Conservation (phyloP, 2,888 invertebrate species). For the Epinotia brunnichana region DNA sequence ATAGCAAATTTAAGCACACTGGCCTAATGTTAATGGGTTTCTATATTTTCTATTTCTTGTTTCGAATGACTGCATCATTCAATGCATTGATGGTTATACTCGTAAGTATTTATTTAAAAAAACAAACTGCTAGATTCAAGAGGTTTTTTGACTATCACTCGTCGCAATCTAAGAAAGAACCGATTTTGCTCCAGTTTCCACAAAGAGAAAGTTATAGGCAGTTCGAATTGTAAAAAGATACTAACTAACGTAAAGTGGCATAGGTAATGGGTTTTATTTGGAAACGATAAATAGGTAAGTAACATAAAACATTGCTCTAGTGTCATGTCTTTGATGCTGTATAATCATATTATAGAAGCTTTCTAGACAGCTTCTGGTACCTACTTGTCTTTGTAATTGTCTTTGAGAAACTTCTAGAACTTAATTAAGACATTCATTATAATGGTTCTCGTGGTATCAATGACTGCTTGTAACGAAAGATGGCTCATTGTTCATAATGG, state of each 20-base stretch:
- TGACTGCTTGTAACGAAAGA: slow-evolving; percentile 12
- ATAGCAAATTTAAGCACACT: slow-evolving; percentile 19
- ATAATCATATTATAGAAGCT: slow-evolving; percentile 7
- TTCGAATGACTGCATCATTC: background rate
- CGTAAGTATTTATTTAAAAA: too few relatives aligned
- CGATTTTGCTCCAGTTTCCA: slow-evolving; percentile 9
- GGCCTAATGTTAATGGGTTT: slow-evolving; percentile 13
- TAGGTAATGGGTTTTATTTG: background rate
- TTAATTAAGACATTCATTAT: slow-evolving; percentile 19
- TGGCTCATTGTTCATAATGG: slow-evolving; percentile 24
- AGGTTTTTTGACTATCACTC: background rate
- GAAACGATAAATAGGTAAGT: background rate
- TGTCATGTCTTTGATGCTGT: background rate
- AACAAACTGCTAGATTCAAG: background rate
- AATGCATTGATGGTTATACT: too few relatives aligned
- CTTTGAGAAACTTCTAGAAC: slow-evolving; percentile 2
- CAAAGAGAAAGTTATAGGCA: slow-evolving; percentile 23
- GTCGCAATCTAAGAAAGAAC: slow-evolving; percentile 7
- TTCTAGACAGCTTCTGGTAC: background rate
- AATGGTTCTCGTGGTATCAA: slow-evolving; percentile 11
- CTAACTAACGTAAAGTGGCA: background rate
- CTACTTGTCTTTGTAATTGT: too few relatives aligned
- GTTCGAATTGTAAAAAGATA: slow-evolving; percentile 5
- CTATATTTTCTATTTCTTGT: slow-evolving; percentile 2
- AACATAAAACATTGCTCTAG: too few relatives aligned